These are phyloP conservation scores for Corythornis madagascariensis DNA, from an alignment of 2,113 vertebrate species.

Conservation along the genomic window DNA sequence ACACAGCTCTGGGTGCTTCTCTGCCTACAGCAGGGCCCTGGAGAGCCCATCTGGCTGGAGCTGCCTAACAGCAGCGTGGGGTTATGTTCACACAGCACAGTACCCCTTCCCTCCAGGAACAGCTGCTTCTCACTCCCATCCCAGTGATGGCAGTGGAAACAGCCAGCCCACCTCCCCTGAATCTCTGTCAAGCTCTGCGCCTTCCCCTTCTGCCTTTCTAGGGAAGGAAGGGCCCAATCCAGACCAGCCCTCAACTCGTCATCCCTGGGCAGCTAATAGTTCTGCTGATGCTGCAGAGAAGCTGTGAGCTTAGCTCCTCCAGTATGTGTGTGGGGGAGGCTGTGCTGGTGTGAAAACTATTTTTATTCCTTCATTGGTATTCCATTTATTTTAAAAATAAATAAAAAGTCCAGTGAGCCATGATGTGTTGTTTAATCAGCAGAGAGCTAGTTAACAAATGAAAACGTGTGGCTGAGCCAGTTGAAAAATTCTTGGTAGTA, in stretches of 20 bases:
- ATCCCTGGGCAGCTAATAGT: background rate
- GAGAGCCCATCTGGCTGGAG: background rate
- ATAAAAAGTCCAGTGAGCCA: background rate
- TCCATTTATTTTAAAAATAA: slow-evolving; percentile 19
- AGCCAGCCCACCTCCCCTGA: background rate
- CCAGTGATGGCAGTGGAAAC: background rate
- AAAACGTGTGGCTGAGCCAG: background rate
- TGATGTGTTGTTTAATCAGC: background rate
- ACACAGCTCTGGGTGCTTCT: background rate
- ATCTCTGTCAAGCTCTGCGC: background rate
- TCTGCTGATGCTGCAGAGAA: background rate
- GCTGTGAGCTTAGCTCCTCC: background rate
- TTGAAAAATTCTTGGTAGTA: background rate
- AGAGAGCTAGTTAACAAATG: background rate
- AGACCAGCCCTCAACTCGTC: background rate
- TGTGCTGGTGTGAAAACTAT: background rate
- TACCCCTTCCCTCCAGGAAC: background rate
- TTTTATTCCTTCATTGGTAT: slow-evolving; percentile 1
- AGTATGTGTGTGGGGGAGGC: background rate
- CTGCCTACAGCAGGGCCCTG: background rate
- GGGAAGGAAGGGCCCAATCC: background rate
- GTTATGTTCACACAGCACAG: background rate
- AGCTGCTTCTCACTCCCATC: background rate
- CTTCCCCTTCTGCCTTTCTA: background rate
- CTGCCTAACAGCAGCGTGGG: rapidly evolving